A percentile compares a stretch with the other conserved stretches of the same genome.
phyloP scores from a whole-genome alignment of 2,888 invertebrate genomes.

The Rhaphigaster nebulosa region DNA sequence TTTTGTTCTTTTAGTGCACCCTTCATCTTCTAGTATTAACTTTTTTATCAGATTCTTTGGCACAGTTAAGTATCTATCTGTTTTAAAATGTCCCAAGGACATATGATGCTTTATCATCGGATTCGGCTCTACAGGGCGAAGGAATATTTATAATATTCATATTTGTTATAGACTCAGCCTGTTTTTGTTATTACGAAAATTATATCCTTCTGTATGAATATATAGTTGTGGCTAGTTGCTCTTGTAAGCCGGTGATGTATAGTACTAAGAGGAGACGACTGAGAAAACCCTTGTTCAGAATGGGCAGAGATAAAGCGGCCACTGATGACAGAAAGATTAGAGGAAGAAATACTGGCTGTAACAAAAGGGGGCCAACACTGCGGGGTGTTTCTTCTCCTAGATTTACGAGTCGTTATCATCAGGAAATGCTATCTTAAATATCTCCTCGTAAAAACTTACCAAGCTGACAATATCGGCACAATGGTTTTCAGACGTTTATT shows the following conservation, averaged over 20 bases:
- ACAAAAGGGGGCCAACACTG: background rate
- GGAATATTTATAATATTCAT: too few species aligned
- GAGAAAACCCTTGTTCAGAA: conserved; percentile 4
- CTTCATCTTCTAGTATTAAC: too few species aligned
- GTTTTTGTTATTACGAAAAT: background rate
- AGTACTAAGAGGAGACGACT: background rate
- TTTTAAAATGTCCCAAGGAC: too few species aligned
- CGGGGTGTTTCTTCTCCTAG: background rate
- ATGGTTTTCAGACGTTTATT: background rate
- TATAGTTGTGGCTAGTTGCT: background rate
- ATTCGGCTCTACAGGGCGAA: too few species aligned
- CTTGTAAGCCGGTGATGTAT: background rate
- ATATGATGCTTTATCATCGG: too few species aligned
- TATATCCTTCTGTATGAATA: background rate
- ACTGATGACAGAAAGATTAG: conserved; percentile 35
- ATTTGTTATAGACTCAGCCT: too few species aligned
- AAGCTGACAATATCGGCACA: background rate
- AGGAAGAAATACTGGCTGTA: conserved; percentile 30
- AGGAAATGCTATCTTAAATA: conserved; percentile 23
- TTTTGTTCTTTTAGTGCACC: too few species aligned
- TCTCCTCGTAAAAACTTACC: background rate
- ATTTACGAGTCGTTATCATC: conserved; percentile 40
- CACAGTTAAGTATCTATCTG: too few species aligned
- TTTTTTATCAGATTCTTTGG: too few species aligned
- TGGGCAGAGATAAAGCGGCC: background rate